Evolutionary conservation across 2,888 invertebrate genomes (phyloP).

Genomic region (Timandra comae): DNA sequence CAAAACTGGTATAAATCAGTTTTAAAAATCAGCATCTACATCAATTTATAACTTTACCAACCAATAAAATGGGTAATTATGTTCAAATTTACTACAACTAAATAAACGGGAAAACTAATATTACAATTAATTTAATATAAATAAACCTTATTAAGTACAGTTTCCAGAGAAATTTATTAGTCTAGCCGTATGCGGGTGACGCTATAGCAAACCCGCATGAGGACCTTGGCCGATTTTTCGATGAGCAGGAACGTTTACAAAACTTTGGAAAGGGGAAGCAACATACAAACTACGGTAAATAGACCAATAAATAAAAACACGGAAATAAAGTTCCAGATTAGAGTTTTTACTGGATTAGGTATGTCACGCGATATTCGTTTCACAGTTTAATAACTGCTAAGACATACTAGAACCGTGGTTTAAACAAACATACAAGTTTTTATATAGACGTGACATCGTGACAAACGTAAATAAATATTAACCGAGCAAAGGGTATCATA

Average conservation of each 20-base stretch:
- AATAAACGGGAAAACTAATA: no score
- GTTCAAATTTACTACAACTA: no score
- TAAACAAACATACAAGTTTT: slow-evolving; percentile 27
- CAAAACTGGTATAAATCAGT: no score
- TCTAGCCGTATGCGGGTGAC: no score
- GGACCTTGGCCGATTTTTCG: slow-evolving; percentile 35
- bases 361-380: slow-evolving; percentile 17
- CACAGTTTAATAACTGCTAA: no score
- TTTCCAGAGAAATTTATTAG: no score
- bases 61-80: no score
- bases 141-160: no score
- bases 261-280: slow-evolving; percentile 33
- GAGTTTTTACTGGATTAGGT: slow-evolving; percentile 18
- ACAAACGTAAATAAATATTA: slow-evolving; percentile 16
- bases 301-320: slow-evolving; percentile 18
- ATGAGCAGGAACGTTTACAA: slow-evolving; percentile 24
- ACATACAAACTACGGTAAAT: slow-evolving; percentile 12
- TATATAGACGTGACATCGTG: slow-evolving; percentile 34
- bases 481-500: slow-evolving; percentile 22
- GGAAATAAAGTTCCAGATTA: slow-evolving; percentile 20
- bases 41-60: no score
- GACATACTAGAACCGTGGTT: no score
- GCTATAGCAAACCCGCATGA: slow-evolving; percentile 28
- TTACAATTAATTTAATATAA: no score
- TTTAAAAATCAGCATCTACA: no score